A percentile compares a stretch with the other conserved stretches of the same genome.
These are phyloP conservation scores for Dicerorhinus sumatrensis DNA, from an alignment of 2,113 vertebrate genomes.

Conservation along the genomic window DNA sequence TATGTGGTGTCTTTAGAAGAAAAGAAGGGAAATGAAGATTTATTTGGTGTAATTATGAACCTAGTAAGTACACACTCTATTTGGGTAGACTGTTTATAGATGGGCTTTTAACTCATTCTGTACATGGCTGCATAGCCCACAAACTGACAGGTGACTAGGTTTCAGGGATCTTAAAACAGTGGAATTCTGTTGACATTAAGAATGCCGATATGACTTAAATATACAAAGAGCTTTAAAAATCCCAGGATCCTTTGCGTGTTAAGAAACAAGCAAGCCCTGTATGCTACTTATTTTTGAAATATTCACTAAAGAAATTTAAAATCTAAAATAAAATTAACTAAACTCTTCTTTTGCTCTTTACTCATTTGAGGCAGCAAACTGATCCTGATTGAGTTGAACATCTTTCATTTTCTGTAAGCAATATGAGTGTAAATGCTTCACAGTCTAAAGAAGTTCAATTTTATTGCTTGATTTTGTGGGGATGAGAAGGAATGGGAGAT, in stretches of 20 bases:
- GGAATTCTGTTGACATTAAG: background rate
- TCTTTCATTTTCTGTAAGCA: background rate
- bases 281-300: background rate
- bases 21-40: slow-evolving; percentile 40
- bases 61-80: background rate
- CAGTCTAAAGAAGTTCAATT: background rate
- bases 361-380: background rate
- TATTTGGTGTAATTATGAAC: slow-evolving; percentile 4
- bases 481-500: background rate
- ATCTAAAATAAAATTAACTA: background rate
- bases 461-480: background rate
- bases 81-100: background rate
- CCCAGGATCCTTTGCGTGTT: background rate
- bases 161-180: background rate
- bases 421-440: background rate
- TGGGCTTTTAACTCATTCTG: slow-evolving; percentile 1
- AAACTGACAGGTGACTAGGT: background rate
- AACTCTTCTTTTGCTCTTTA: background rate
- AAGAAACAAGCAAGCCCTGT: background rate
- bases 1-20: slow-evolving; percentile 9
- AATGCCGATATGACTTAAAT: background rate
- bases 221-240: background rate
- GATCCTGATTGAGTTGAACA: background rate
- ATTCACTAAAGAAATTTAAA: background rate
- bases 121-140: background rate